Conservation (phyloP, 2,888 invertebrate genomes). For the Agrochola macilenta region DNA sequence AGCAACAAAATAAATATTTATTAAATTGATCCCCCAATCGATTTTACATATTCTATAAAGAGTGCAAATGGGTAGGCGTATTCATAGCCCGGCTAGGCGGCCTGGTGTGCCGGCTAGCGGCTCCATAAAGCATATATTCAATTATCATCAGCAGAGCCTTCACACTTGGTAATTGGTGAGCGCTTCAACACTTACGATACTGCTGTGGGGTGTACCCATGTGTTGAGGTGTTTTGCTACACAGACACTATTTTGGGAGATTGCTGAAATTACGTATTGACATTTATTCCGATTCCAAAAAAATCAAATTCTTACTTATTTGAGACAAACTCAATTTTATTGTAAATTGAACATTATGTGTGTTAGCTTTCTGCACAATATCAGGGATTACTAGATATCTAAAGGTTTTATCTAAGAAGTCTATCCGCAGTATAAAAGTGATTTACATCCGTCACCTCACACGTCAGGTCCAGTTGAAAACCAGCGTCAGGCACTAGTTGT, state of each 20-base stretch:
- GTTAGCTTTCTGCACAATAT: too few species aligned
- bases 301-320: too few species aligned
- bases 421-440: too few species aligned
- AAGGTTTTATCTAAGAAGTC: too few species aligned
- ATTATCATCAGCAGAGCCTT: constrained; percentile 83
- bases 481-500: too few species aligned
- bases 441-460: too few species aligned
- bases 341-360: too few species aligned
- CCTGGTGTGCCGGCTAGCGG: constrained; percentile 34
- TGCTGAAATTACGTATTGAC: background rate
- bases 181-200: constrained; percentile 77
- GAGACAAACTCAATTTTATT: too few species aligned
- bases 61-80: constrained; percentile 60
- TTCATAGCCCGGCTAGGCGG: constrained; percentile 23
- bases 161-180: constrained; percentile 85
- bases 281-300: too few species aligned
- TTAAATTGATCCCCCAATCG: constrained; percentile 50
- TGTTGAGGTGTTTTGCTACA: constrained; percentile 5
- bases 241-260: background rate
- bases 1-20: constrained; percentile 40
- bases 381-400: too few species aligned
- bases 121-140: constrained; percentile 85
- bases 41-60: constrained; percentile 50
- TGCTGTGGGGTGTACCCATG: constrained; percentile 60
- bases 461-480: too few species aligned